Percentiles rank a stretch among this genome's conserved stretches.
Conservation (phyloP, 1,140 invertebrate genomes). For the Macrostomum lignano region DNA sequence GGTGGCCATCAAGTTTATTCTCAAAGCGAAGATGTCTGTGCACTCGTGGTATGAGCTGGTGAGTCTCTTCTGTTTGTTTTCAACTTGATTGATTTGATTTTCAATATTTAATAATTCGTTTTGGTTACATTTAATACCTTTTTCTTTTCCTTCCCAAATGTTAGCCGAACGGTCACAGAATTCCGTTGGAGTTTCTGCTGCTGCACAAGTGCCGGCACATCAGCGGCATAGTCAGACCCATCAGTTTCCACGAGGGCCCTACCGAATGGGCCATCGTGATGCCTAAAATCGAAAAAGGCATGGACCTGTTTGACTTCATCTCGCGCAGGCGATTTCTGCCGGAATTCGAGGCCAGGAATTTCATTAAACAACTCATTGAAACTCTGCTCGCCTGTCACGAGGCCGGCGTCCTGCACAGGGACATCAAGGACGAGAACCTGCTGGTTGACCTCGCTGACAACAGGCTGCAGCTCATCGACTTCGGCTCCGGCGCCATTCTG, state of each 20-base stretch:
- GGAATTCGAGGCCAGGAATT: no score
- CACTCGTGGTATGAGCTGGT: neutral
- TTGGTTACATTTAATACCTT: neutral
- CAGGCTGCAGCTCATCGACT: conserved; percentile 36
- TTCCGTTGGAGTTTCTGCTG: neutral
- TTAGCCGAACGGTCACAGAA: neutral
- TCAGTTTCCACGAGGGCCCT: no score
- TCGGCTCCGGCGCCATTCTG: conserved; percentile 37
- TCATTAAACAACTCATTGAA: conserved; percentile 31
- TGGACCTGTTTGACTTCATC: no score
- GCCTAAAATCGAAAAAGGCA: no score
- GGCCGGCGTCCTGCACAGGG: conserved; percentile 32
- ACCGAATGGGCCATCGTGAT: no score
- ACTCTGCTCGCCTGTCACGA: conserved; percentile 22
- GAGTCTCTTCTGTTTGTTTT: no score
- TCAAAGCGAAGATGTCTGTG: neutral
- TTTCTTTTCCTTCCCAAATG: neutral
- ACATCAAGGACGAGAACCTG: conserved; percentile 43
- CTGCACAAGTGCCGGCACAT: neutral
- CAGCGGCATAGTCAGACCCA: no score
- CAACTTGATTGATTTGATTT: neutral
- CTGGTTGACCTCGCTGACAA: conserved; percentile 34
- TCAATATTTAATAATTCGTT: neutral
- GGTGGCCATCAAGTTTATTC: neutral
- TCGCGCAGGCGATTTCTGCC: no score